Evolutionary conservation across 2,797 vertebrate species (phyloP), one percentile per base, ranked within the genome.

Genomic region (Borostomias antarcticus): DNA sequence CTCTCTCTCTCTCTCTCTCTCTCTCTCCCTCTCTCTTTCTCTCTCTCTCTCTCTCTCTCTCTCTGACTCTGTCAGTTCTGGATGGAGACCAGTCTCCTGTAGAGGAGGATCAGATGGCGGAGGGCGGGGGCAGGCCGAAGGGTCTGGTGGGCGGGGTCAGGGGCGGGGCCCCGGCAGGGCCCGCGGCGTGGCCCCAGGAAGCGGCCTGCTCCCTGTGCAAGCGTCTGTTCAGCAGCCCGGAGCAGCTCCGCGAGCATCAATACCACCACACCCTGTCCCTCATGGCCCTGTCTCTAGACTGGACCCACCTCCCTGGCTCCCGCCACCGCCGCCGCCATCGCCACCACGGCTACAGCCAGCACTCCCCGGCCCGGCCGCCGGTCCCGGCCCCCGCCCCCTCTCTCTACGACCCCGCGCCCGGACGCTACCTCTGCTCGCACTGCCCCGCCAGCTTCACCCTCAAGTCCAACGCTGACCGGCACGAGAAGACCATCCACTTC

Each of bases 381-480:
- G n/a, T n/a, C n/a, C n/a, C n/a, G n/a, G n/a, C n/a, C n/a, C n/a
- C n/a, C n/a, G 54, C 2, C 60, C 86, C 82, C 75, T 66, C 86
- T 28, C 74, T 82, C 28, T 86, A 69, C 53, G 74, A 82, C 52
- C 63, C 40, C 47, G 67, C 0, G 59, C 78, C 90, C 0, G 58
- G 82, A 0, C 91, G 93, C 77, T 95, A 95, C 89, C 86, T 86
- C 66, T 94, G 95, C 80, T 88, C 92, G 54, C 89, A 86, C 40
- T 95, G 94, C 66, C 92, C 93, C 0, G 89, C 92, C 21, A 94
- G 93, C 86, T 94, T 95, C 87, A 92, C 93, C 0, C 89, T 93
- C 69, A 95, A 94, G 73, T 95, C 94, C 66, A 95, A 94, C 2
- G 90, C 93, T 1, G 93, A 95, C 56, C 91, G 90, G 0, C 92